These are phyloP conservation scores for Pseudorhiza aurosa DNA, from an alignment of 30 jellyfish, hydroid and myxozoan species.

Conservation along the genomic window DNA sequence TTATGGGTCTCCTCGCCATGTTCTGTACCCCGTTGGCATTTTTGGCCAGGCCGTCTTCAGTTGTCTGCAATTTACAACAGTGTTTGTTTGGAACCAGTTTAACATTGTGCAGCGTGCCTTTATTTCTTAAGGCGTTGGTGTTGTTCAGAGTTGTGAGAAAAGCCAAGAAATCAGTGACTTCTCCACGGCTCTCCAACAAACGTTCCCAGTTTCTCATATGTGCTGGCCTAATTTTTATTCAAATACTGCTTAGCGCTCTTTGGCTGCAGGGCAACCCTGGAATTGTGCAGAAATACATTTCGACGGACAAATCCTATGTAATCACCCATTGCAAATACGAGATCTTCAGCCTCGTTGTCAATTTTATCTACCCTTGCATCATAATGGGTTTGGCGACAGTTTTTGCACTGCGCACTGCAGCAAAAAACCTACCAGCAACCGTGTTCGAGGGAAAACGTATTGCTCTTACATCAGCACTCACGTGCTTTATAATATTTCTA, in stretches of 20 bases:
- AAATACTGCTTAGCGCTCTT: constrained; percentile 29
- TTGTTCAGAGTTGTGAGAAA: constrained; percentile 27
- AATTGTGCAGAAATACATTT: background rate
- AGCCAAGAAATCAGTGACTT: constrained; percentile 13
- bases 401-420: constrained; percentile 20
- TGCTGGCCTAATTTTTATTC: constrained; percentile 41
- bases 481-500: constrained; percentile 14
- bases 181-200: constrained; percentile 24
- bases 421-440: constrained; percentile 16
- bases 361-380: constrained; percentile 19
- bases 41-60: constrained; percentile 12
- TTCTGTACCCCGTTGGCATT: constrained; percentile 26
- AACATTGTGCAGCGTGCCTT: constrained; percentile 35
- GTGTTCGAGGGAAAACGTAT: constrained; percentile 40
- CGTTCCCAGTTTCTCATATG: constrained; percentile 41
- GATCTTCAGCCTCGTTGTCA: constrained; percentile 13
- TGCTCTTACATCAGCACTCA: constrained; percentile 11
- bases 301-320: constrained; percentile 19
- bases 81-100: constrained; percentile 26
- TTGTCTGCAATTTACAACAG: constrained; percentile 49
- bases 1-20: constrained; percentile 22
- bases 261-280: constrained; percentile 53
- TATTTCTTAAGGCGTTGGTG: constrained; percentile 38
- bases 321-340: constrained; percentile 29
- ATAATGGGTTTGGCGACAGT: constrained; percentile 18